Base-by-base conservation (phyloP, 2,888 invertebrate species). In the Micropterix aruncella region DNA sequence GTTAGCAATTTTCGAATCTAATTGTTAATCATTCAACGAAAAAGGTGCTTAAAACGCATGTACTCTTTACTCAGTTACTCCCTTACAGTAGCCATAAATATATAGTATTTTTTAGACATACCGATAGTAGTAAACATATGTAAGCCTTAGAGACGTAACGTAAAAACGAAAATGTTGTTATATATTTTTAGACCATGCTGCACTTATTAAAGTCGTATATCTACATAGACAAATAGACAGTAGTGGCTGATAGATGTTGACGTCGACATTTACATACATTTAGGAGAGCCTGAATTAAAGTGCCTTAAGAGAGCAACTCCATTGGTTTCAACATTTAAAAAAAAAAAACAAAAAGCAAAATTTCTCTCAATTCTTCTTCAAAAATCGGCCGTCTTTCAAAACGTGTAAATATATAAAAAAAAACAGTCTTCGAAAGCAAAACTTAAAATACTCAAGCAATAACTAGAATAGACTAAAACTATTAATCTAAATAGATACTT, bases 261-360 rank as follows among this genome's bases (percentile, higher is more conserved):
- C 5, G 12, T 7, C 12, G 27, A 27, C 12, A 27, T 27, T 7
- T 27, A 27, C 27, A 5, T 27, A 27, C 27, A 5, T 45, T 47
- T 47, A 50, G 47, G 47, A 49, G 47, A 70, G 70, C 70, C 70
- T 71, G 71, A 71, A 65, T 69, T 70, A 70, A 70, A 69, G 71
- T 71, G 71, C 71, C 71, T 71, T 71, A 71, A 70, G n/a, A n/a
- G n/a, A n/a, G n/a, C n/a, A n/a, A n/a, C n/a, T n/a, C n/a, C n/a
- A n/a, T n/a, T n/a, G n/a, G n/a, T n/a, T n/a, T n/a, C n/a, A n/a
- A n/a, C n/a, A n/a, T n/a, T n/a, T n/a, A n/a, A n/a, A n/a, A n/a
- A n/a, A 71, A 69, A 68, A 69, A 49, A 70, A 71, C 71, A n/a
- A n/a, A n/a, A n/a, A n/a, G n/a, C n/a, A n/a, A n/a, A n/a, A n/a